Evolutionary conservation across 2,797 vertebrate species (phyloP), one percentile per base, ranked within the genome.

Genomic region (Clamator glandarius): DNA sequence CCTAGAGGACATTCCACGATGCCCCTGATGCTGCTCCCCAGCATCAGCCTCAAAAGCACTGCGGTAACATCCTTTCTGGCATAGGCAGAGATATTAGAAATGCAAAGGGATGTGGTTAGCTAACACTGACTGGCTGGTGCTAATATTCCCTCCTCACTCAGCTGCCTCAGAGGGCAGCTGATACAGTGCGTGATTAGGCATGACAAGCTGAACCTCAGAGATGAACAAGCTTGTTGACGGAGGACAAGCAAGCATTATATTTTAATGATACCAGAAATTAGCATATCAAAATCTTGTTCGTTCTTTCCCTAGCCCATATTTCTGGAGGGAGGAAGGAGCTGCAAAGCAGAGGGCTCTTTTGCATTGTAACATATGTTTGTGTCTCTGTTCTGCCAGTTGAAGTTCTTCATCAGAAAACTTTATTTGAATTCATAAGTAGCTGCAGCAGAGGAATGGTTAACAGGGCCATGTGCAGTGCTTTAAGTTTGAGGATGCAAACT

Each of bases 251-350:
- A 70, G 44, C 58, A 42, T 89, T 70, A 24, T 68, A 57, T 63
- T 94, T 92, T 85, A 89, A 87, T 61, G 72, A 52, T 5, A 36
- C 13, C 13, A 15, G 48, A 14, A 57, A 94, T 91, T 63, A 86
- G 41, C 83, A 87, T 25, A 69, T 87, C 80, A 84, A 79, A 91
- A 76, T 63, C 55, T 26, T 2, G 3, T 9, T 74, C 67, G 29
- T 44, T 29, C 67, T n/a, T 75, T 57, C 87, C 1, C 0, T 11
- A 15, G 51, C 67, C 52, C 1, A 0, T 6, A 1, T 19, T 50
- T 36, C 19, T 13, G 48, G 62, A 11, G 4, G 46, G 42, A 78
- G 50, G n/a, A 62, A 69, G 57, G 9, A 62, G 85, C 46, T 33
- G 63, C 10, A 50, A 26, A 79, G 48, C 80, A 69, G 44, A 33